Conservation (phyloP, 64 coral and sea anemone species). For the Montipora capricornis region DNA sequence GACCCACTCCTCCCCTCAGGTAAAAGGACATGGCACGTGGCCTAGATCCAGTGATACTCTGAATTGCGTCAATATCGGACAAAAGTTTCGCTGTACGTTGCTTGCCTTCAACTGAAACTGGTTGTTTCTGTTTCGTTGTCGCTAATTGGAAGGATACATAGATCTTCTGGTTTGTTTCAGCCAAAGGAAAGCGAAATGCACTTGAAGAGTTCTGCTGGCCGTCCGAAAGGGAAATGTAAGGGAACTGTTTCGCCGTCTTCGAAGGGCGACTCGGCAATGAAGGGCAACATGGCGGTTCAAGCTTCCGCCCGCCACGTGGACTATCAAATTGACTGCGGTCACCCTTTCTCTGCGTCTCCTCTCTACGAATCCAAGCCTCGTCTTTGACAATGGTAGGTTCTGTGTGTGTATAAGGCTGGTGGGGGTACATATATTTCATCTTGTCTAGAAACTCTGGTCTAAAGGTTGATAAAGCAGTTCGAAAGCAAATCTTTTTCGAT, state of each 20-base stretch:
- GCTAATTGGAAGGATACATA: neutral
- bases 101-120: no score
- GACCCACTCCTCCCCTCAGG: no score
- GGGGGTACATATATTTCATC: neutral
- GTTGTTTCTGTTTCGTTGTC: neutral
- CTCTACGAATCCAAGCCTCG: constrained; percentile 97
- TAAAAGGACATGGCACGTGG: no score
- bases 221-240: constrained; percentile 80
- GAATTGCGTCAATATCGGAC: no score
- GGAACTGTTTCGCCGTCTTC: constrained; percentile 1
- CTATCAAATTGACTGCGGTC: neutral
- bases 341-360: constrained; percentile 69
- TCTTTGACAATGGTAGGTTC: constrained; percentile 94
- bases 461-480: neutral
- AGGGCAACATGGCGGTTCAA: constrained; percentile 74
- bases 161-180: neutral
- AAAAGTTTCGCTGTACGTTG: no score
- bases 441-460: neutral
- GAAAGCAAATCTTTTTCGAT: no score
- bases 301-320: constrained; percentile 57
- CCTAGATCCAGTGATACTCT: no score
- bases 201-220: constrained; percentile 78
- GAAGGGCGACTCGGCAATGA: constrained; percentile 15
- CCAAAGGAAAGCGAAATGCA: constrained; percentile 62
- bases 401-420: neutral